phyloP scores from a whole-genome alignment of 2,888 invertebrate genomes.

The Fissipunctia ypsillon region DNA sequence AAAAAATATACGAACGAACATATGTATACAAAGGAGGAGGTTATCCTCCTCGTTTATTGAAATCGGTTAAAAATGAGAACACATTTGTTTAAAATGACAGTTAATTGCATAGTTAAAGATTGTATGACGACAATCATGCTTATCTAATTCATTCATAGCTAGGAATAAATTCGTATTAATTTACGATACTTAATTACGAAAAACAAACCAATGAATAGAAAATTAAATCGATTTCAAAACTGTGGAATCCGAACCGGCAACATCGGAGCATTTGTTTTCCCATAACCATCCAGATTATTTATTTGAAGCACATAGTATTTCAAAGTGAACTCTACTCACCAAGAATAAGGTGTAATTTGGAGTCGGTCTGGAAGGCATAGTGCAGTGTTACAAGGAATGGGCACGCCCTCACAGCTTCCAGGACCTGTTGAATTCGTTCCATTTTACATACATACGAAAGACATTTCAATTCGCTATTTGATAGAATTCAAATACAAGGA shows the following conservation, averaged over 20 bases:
- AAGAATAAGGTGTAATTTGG: constrained; percentile 98
- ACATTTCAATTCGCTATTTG: constrained; percentile 39
- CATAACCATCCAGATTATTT: constrained; percentile 13
- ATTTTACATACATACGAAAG: constrained; percentile 48
- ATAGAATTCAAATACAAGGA: constrained; percentile 45
- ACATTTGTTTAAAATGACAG: constrained; percentile 15
- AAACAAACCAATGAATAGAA: neutral
- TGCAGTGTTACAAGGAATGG: constrained; percentile 99
- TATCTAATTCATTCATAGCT: neutral
- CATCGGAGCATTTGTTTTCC: constrained; percentile 15
- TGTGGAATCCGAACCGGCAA: neutral
- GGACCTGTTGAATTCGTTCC: constrained; percentile 90
- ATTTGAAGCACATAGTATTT: neutral
- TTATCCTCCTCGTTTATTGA: too few relatives aligned
- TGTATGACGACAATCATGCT: constrained; percentile 1
- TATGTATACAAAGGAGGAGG: too few relatives aligned
- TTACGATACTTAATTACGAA: neutral
- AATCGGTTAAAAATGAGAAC: too few relatives aligned
- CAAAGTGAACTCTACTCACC: constrained; percentile 91
- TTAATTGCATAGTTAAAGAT: neutral
- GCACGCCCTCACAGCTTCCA: constrained; percentile 98
- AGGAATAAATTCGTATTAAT: neutral
- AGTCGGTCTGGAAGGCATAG: constrained; percentile 99
- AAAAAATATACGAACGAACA: too few relatives aligned
- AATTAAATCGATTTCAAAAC: constrained; percentile 20